Evolutionary conservation across 1,140 invertebrate genomes (phyloP).

Genomic region (Tetragnatha versicolor): DNA sequence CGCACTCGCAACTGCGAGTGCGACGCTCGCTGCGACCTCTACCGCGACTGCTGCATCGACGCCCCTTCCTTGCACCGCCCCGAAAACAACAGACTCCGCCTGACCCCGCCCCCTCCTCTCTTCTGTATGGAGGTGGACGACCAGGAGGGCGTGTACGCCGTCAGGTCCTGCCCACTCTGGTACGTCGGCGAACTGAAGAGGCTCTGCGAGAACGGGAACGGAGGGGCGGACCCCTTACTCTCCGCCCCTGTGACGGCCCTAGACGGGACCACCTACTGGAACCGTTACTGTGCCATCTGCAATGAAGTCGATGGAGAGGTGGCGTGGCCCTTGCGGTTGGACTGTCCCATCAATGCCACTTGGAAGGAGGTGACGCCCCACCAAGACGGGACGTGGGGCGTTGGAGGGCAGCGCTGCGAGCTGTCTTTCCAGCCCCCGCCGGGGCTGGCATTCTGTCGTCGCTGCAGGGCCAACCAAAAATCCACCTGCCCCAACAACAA

Average conservation of each 20-base stretch:
- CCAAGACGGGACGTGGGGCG: neutral
- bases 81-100: too few relatives aligned
- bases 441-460: neutral
- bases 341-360: neutral
- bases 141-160: neutral
- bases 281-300: constrained; percentile 70
- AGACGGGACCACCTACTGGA: constrained; percentile 67
- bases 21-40: neutral
- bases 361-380: neutral
- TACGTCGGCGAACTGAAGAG: neutral
- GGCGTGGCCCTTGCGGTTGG: neutral
- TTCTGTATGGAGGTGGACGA: neutral
- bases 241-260: constrained; percentile 65
- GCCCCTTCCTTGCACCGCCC: neutral
- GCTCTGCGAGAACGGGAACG: neutral
- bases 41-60: constrained; percentile 30
- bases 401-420: neutral
- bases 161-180: neutral
- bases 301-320: too few relatives aligned
- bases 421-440: neutral
- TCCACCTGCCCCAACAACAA: neutral
- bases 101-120: neutral
- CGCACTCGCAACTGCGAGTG: too few relatives aligned
- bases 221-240: constrained; percentile 62
- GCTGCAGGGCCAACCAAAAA: neutral